Conservation (phyloP, 2,888 invertebrate genomes). For the Patella ulyssiponensis region DNA sequence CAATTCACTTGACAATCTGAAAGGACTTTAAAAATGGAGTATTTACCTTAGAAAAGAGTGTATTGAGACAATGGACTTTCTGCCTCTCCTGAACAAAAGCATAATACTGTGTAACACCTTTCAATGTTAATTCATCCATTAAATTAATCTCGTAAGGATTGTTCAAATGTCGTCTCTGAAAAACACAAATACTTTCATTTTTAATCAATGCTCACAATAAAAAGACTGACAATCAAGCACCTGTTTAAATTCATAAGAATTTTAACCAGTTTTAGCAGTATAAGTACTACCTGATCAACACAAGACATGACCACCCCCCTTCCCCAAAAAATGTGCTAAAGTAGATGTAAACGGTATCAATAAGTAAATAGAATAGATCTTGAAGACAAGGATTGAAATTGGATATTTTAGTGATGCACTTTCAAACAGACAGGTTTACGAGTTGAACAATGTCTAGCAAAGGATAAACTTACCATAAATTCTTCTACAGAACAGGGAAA, state of each 20-base stretch:
- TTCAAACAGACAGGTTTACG: too few relatives aligned
- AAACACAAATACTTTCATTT: slow-evolving; percentile 26
- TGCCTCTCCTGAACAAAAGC: slow-evolving; percentile 99
- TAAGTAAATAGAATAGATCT: too few relatives aligned
- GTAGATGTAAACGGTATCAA: too few relatives aligned
- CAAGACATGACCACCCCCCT: too few relatives aligned
- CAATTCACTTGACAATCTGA: too few relatives aligned
- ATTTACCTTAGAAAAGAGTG: slow-evolving; percentile 95
- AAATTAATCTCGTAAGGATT: slow-evolving; percentile 98
- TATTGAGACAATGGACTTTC: slow-evolving; percentile 99
- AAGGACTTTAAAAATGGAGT: too few relatives aligned
- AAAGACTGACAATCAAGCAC: neutral
- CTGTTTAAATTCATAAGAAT: neutral
- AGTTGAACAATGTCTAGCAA: too few relatives aligned
- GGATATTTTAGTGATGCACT: too few relatives aligned
- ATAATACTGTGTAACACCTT: slow-evolving; percentile 99
- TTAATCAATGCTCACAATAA: neutral
- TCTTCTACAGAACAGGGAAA: slow-evolving; percentile 98
- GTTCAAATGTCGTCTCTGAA: slow-evolving; percentile 89
- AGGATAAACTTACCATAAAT: slow-evolving; percentile 82
- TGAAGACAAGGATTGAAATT: too few relatives aligned
- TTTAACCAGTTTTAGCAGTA: too few relatives aligned
- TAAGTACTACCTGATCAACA: too few relatives aligned
- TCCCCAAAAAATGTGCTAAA: too few relatives aligned
- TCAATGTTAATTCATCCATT: slow-evolving; percentile 99